These are phyloP conservation scores for Gymnoscopelus microlampas DNA, from an alignment of 2,797 vertebrate genomes.

Conservation along the genomic window DNA sequence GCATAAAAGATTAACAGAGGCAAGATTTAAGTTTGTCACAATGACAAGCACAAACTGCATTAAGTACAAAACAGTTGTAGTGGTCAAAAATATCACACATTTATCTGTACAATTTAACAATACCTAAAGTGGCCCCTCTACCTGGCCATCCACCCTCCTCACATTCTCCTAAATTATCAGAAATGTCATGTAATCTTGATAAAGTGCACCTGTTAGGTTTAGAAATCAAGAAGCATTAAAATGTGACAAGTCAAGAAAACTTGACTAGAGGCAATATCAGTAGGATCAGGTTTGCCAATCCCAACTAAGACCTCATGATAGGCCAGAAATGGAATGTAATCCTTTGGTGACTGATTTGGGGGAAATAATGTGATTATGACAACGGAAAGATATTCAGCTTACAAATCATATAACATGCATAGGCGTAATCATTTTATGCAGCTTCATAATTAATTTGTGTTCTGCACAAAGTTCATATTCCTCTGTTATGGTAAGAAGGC, in stretches of 20 bases:
- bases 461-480: slow-evolving; percentile 11
- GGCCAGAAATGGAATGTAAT: slow-evolving; percentile 76
- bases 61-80: slow-evolving; percentile 90
- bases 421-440: slow-evolving; percentile 58
- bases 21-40: slow-evolving; percentile 86
- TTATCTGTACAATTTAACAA: slow-evolving; percentile 90
- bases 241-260: slow-evolving; percentile 63
- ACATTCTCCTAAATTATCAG: slow-evolving; percentile 69
- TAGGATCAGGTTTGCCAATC: slow-evolving; percentile 36
- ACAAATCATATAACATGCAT: slow-evolving; percentile 68
- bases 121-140: slow-evolving; percentile 75
- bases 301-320: slow-evolving; percentile 31
- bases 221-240: slow-evolving; percentile 71
- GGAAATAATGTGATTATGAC: slow-evolving; percentile 52
- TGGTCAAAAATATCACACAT: slow-evolving; percentile 92
- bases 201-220: slow-evolving; percentile 83
- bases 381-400: slow-evolving; percentile 44
- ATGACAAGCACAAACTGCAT: slow-evolving; percentile 87
- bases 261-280: slow-evolving; percentile 66
- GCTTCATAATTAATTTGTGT: slow-evolving; percentile 25
- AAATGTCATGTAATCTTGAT: slow-evolving; percentile 76
- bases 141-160: slow-evolving; percentile 48
- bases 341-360: slow-evolving; percentile 55
- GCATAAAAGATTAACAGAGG: slow-evolving; percentile 86
- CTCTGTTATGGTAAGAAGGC: slow-evolving; percentile 12